Evolutionary conservation across 2,113 vertebrate genomes (phyloP), one percentile per base, ranked within the genome.

Genomic region (Cyprinodon variegatus): DNA sequence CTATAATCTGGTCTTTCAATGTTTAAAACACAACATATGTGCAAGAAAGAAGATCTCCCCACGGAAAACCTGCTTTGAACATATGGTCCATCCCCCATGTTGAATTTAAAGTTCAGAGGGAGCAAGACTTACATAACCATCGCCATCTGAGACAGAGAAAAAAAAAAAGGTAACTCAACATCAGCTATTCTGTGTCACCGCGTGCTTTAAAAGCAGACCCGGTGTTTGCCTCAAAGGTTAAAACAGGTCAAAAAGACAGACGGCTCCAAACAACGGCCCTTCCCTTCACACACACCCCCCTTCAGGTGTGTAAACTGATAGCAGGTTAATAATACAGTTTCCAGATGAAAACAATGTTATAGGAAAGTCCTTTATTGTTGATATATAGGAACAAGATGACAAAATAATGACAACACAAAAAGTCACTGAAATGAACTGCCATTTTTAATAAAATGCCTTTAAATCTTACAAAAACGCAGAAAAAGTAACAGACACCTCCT

Each of bases 331-430:
- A 37, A 39, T 41, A 4, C 38, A 4, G 5, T 60, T 62, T 65
- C 22, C 11, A 11, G 9, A 9, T 46, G 4, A 11, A 57, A 22
- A 41, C 3, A 46, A 64, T 3, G 20, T 46, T 45, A 40, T 12
- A 15, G 8, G 38, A 73, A 48, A 57, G 29, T 20, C 7, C 48
- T 61, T 72, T 38, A 70, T 66, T 71, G 48, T 1, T 57, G 2
- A 57, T 57, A n/a, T n/a, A 50, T 45, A 57, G 70, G 73, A 76
- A 86, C 43, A 53, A 69, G 72, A 63, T 62, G 68, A 74, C 78
- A 79, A 89, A 94, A 93, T 88, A 73, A 94, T 91, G 90, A 94
- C 93, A 94, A 92, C 65, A 94, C 93, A 94, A 94, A 90, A 75
- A 77, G 71, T 73, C 74, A 87, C 79, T 92, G 88, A 86, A 90